Conservation (phyloP, 2,888 invertebrate genomes). For the Cataglyphis cursor region DNA sequence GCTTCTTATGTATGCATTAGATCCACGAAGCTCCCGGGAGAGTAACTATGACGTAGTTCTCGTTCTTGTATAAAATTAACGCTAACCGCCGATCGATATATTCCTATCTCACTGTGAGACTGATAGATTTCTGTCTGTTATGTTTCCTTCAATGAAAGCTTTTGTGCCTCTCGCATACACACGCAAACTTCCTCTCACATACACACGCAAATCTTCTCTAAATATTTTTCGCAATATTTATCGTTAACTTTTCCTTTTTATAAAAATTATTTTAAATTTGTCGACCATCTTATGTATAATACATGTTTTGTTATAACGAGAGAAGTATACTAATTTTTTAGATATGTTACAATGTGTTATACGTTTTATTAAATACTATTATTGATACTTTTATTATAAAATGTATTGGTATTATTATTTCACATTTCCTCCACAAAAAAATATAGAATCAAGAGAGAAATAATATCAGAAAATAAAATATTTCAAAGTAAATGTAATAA, state of each 20-base stretch:
- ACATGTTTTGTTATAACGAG: neutral
- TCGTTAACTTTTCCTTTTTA: neutral
- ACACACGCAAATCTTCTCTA: no score
- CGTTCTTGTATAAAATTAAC: conserved; percentile 52
- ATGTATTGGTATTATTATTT: neutral
- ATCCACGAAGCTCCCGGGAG: conserved; percentile 62
- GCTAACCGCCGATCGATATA: conserved; percentile 44
- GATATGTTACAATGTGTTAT: neutral
- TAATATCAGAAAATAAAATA: neutral
- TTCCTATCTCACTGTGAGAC: neutral
- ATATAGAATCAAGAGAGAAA: neutral
- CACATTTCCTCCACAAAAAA: neutral
- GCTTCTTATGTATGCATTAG: conserved; percentile 70
- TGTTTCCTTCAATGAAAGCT: neutral
- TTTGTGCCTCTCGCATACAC: neutral
- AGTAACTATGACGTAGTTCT: conserved; percentile 39
- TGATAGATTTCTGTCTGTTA: neutral
- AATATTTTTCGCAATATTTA: neutral
- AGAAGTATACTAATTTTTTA: neutral
- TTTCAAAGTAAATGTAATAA: neutral
- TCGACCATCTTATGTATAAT: neutral
- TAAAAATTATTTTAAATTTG: neutral
- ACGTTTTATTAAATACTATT: no score
- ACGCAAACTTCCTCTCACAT: neutral
- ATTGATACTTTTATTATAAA: neutral